Base-by-base conservation (phyloP, 2,113 vertebrate genomes). In the Sinocyclocheilus maitianheensis region DNA sequence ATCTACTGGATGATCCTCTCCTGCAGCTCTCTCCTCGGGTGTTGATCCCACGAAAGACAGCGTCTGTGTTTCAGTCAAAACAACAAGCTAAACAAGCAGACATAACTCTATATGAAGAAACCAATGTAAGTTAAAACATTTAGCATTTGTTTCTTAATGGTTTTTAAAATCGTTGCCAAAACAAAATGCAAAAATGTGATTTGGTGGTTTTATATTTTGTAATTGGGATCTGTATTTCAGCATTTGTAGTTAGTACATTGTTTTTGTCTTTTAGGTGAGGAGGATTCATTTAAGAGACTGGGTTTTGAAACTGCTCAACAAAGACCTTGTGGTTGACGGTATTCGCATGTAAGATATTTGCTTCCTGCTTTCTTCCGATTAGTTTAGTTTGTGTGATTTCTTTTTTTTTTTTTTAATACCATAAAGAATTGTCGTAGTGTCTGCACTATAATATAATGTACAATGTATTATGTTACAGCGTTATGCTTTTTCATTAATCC, bases 321-420 rank as follows among this genome's bases (percentile, higher is more conserved):
- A 77, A 1, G 92, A 92, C 18, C 89, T 96, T 48, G 94, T 91
- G 90, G 91, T 96, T 18, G 92, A 95, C 75, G 95, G 95, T 75
- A 85, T 92, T 71, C 91, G 91, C 20, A 8, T 77, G 94, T 94
- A 87, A 89, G 90, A 82, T 26, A 1, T 30, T 71, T 55, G 14
- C 53, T 69, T 46, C 7, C 58, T 46, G 12, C 14, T 10, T 10
- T 1, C 46, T 3, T 12, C 30, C 30, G 30, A 3, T 48, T 4
- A 43, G 43, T 43, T 1, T 8, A 43, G 7, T 43, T 43, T 1
- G 1, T 43, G 1, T 43, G 8, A 43, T 43, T 9, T 43, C 0
- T 8, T 43, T 1, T 43, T 0, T 3, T 65, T 76, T 11, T 74
- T 24, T 16, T 26, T 43, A 58, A 40, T 4, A 9, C 4, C 5